phyloP scores from a whole-genome alignment of 2,797 vertebrate genomes.

The Vireo griseus region DNA sequence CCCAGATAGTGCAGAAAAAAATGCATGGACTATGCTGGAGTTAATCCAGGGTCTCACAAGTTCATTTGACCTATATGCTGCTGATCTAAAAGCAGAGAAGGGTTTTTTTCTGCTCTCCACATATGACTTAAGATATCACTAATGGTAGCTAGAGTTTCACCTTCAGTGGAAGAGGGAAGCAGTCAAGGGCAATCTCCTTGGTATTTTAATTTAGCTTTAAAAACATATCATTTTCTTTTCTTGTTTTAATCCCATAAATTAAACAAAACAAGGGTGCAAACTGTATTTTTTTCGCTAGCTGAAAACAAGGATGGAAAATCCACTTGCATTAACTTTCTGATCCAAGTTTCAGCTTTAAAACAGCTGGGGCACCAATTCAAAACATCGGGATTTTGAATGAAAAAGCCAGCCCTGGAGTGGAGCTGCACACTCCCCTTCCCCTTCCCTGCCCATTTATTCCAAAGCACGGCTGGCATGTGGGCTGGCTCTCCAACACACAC shows the following conservation, averaged over 20 bases:
- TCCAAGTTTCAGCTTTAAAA: not conserved
- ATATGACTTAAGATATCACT: not conserved
- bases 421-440: not conserved
- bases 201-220: not conserved
- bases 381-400: not conserved
- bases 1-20: not conserved
- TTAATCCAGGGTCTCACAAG: not conserved
- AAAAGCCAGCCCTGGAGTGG: not conserved
- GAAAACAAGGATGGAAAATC: not conserved
- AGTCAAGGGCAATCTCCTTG: not conserved
- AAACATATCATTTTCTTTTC: not conserved
- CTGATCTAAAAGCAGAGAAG: not conserved
- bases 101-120: not conserved
- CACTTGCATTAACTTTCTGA: not conserved
- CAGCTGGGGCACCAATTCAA: not conserved
- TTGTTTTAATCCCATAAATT: not conserved
- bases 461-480: not conserved
- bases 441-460: slow-evolving; percentile 11
- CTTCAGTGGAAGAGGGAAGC: not conserved
- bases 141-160: not conserved
- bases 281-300: not conserved
- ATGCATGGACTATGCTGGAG: not conserved
- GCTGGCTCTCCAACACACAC: not conserved
- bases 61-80: not conserved
- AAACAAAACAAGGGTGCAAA: not conserved